phyloP scores from a whole-genome alignment of 2,888 invertebrate genomes.

The Dasysyrphus tricinctus region DNA sequence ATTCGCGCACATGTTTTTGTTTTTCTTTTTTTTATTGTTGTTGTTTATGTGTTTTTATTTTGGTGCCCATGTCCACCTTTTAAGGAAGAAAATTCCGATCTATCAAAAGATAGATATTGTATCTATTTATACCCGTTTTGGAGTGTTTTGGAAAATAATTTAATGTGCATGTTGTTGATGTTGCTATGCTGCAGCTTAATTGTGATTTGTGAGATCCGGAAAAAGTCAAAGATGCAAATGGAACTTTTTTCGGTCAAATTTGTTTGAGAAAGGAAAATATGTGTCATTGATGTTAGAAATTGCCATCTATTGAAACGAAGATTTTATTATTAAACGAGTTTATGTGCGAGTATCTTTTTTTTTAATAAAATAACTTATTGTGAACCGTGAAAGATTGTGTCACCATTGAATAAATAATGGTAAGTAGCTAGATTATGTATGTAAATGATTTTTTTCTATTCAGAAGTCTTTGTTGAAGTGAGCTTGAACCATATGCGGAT shows the following conservation, averaged over 20 bases:
- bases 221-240: constrained; percentile 40
- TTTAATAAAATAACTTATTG: background rate
- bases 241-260: constrained; percentile 24
- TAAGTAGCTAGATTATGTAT: no score
- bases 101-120: constrained; percentile 57
- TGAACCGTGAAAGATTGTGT: background rate
- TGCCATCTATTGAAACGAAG: background rate
- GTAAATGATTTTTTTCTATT: no score
- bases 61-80: constrained; percentile 32
- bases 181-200: background rate
- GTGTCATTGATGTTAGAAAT: background rate
- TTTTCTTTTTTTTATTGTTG: background rate
- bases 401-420: background rate
- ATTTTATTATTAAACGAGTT: background rate
- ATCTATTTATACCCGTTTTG: constrained; percentile 63
- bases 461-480: no score
- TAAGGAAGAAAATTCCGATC: constrained; percentile 47
- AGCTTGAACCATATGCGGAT: no score
- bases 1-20: constrained; percentile 31
- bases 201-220: constrained; percentile 48
- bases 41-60: no score
- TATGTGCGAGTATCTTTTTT: background rate
- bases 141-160: constrained; percentile 29
- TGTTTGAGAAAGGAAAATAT: constrained; percentile 4
- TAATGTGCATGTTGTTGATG: constrained; percentile 9